Base-by-base conservation (phyloP, 1,140 invertebrate genomes). In the Branchinecta lindahli region DNA sequence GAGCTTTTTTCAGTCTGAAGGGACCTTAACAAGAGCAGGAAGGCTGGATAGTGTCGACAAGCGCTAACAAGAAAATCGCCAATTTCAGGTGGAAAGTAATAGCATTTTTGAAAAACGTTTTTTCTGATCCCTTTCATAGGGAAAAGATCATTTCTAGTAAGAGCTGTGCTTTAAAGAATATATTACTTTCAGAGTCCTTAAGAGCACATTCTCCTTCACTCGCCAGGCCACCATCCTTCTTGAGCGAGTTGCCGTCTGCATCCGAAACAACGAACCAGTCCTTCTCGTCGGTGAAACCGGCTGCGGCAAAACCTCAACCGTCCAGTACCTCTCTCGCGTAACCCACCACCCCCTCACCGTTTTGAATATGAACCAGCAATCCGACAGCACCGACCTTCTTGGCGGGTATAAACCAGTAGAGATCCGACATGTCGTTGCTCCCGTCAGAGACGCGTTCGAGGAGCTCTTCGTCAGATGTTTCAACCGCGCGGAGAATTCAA, bases 321-420 rank as follows among this genome's bases (percentile, higher is more conserved):
- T 99, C 45, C 96, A 99, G 77, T 94, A 91, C 78, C 80, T 99
- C 20, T 92, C 96, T 0, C 83, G 87, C 72, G 85, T 88, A 72
- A 86, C 89, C 0, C 87, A 89, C 12, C 85, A 92, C 73, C 90
- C 88, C 77, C 80, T 99, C 12, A 83, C 91, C 61, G 94, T 98
- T 0, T 90, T 99, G n/a, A 99, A 99, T 79, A 92, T 99, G 89
- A 99, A 97, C 78, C 96, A 99, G 78, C 96, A 99, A 79, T 97
- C 92, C 74, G 96, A 99, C 80, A 93, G 90, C 67, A 86, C 91
- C 4, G 96, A 99, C 83, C 82, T 99, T 10, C 81, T 99, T 2
- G 97, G 96, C 74, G 96, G 96, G 79, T 86, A 77, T 75, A 98
- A 98, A 80, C 96, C 96, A 0, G 89, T 98, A 0, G 92, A 97